A percentile compares a stretch with the other conserved stretches of the same genome.
Conservation (phyloP, 2,113 vertebrate genomes). For the Petroica traversi region DNA sequence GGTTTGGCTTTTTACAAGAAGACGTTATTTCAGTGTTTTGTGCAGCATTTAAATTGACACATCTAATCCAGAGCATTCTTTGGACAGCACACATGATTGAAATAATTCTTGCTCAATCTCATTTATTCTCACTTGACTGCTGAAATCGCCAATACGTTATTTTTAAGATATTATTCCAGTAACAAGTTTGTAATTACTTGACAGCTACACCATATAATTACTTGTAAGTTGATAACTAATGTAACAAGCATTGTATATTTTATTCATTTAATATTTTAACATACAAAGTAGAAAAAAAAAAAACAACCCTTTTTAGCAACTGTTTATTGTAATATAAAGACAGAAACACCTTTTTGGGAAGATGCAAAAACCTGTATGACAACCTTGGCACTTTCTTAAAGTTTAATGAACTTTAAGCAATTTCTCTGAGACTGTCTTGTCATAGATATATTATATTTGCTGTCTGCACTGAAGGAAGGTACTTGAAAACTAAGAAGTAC, state of each 20-base stretch:
- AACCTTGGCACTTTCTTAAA: not conserved
- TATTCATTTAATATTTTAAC: not conserved
- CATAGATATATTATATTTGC: not conserved
- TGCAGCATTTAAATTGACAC: not conserved
- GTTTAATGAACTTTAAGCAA: not conserved
- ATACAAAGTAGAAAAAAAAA: not conserved
- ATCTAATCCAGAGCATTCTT: not conserved
- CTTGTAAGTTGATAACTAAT: not conserved
- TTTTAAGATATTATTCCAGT: not conserved
- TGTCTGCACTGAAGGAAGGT: slow-evolving; percentile 23
- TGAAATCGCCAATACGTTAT: not conserved
- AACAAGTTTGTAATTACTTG: not conserved
- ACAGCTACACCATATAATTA: not conserved
- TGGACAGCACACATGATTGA: not conserved
- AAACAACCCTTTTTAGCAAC: not conserved
- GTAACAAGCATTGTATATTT: not conserved
- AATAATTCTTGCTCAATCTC: not conserved
- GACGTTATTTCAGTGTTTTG: not conserved
- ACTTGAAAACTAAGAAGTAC: slow-evolving; percentile 5
- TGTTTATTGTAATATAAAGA: not conserved
- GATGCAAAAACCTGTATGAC: not conserved
- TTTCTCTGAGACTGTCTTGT: not conserved
- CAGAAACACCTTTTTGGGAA: not conserved
- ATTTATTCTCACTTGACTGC: not conserved
- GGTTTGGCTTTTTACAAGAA: not conserved